Base-by-base conservation (phyloP, 2,797 vertebrate species). In the Karalla daura region DNA sequence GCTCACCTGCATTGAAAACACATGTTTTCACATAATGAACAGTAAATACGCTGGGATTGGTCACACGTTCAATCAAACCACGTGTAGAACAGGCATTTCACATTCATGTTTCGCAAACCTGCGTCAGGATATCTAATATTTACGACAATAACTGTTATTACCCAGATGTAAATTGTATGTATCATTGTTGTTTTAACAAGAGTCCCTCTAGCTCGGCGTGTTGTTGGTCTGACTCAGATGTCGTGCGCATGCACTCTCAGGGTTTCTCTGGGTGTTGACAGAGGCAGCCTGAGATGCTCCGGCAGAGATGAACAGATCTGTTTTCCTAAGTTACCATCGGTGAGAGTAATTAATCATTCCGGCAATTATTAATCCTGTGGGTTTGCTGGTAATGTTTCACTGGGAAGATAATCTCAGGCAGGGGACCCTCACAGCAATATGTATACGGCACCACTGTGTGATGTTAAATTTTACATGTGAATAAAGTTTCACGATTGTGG, bases 291-390 rank as follows among this genome's bases (percentile, higher is more conserved):
- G 76, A 79, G 83, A 80, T 67, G 82, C 70, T 73, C 78, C 77
- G 60, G 54, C 89, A 63, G 65, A 86, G 84, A 76, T 58, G 68
- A 59, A 76, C 65, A 65, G 69, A 78, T 85, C 43, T 69, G 60
- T 70, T 83, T 83, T 82, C 66, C 49, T 63, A 58, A 74, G 39
- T 58, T 52, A 70, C 54, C 70, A 76, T 73, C 63, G 36, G 25
- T 39, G 51, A 72, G 73, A 36, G 71, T 45, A 73, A 91, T 92
- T 89, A 84, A 91, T 92, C 86, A 91, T 83, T 50, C 40, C 24
- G 54, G 55, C 52, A 80, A 86, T 88, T 64, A 77, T 87, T 86
- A 86, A 86, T 80, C 83, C 46, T 45, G 65, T 27, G 54, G 56
- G 61, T 74, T 77, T 71, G 51, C 55, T 49, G 70, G 21, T 76